Evolutionary conservation across 37 sponge, comb jelly and placozoan species (phyloP).

Genomic region (Haliclona indistincta): DNA sequence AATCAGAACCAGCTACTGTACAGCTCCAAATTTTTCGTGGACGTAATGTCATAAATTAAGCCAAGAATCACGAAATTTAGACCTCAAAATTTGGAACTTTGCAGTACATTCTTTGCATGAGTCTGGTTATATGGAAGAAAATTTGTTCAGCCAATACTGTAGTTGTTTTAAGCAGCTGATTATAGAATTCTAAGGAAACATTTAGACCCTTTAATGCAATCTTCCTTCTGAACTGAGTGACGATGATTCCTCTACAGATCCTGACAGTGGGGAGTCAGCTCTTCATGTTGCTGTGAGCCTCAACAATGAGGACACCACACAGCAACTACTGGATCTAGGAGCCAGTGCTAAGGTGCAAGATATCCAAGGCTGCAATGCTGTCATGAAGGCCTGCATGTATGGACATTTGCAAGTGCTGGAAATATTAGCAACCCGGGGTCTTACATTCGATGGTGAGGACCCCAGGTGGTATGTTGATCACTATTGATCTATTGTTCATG

Average conservation of each 20-base stretch:
- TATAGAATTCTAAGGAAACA: no score
- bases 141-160: no score
- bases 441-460: neutral
- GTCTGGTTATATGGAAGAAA: no score
- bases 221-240: no score
- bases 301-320: conserved; percentile 65
- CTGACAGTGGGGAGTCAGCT: conserved; percentile 70
- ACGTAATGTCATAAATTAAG: no score
- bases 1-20: no score
- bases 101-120: no score
- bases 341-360: conserved; percentile 55
- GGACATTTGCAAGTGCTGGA: conserved; percentile 88
- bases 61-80: no score
- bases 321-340: conserved; percentile 67
- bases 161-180: no score
- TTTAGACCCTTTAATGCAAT: no score
- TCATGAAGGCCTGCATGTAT: conserved; percentile 84
- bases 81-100: no score
- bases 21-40: no score
- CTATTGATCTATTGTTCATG: neutral
- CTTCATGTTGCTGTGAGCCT: conserved; percentile 79
- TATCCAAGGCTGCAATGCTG: conserved; percentile 62
- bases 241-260: conserved; percentile 61
- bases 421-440: conserved; percentile 54
- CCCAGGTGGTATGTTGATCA: neutral